Conservation (phyloP, 1,140 invertebrate genomes). For the Contarinia nasturtii region DNA sequence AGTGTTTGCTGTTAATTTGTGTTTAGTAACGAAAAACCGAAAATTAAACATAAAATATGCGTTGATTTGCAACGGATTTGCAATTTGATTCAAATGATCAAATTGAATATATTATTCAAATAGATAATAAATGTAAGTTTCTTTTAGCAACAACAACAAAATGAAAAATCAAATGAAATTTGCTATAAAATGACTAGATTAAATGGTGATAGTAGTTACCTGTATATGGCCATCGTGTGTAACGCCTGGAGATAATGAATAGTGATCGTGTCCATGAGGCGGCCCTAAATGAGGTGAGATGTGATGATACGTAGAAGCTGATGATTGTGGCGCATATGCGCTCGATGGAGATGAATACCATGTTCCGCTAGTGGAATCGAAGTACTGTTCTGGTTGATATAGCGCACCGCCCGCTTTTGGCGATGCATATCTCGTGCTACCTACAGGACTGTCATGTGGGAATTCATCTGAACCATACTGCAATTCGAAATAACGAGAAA, state of each 20-base stretch:
- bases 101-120: too few species aligned
- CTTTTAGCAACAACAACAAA: background rate
- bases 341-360: conserved; percentile 20
- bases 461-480: conserved; percentile 83
- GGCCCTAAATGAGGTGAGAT: conserved; percentile 13
- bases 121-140: too few species aligned
- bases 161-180: background rate
- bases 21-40: background rate
- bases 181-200: background rate
- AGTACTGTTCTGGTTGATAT: conserved; percentile 21
- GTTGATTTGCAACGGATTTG: background rate
- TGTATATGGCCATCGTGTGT: conserved; percentile 5
- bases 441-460: conserved; percentile 25
- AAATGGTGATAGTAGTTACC: background rate
- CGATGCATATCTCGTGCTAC: conserved; percentile 55
- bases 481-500: conserved; percentile 16
- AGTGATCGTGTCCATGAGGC: conserved; percentile 19
- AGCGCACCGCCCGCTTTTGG: conserved; percentile 33
- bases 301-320: conserved; percentile 13
- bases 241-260: conserved; percentile 30
- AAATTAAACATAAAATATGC: background rate
- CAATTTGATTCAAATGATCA: too few species aligned
- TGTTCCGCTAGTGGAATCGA: conserved; percentile 15
- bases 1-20: conserved; percentile 43
- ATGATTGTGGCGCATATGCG: conserved; percentile 10